These are phyloP conservation scores for Hormaphis cornu DNA, from an alignment of 1,140 invertebrate genomes.

Conservation along the genomic window DNA sequence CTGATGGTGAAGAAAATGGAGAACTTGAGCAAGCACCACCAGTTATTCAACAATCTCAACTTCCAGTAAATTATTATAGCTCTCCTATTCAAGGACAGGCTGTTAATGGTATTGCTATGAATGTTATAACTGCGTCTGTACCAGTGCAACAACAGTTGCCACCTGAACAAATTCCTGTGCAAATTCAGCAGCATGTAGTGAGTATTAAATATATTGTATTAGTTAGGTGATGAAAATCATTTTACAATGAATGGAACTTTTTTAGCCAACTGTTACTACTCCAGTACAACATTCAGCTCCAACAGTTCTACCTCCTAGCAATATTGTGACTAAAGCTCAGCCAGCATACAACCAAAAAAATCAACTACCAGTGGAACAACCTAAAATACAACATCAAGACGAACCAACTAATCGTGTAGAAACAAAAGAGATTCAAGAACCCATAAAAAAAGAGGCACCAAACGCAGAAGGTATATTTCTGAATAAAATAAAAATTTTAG, in stretches of 20 bases:
- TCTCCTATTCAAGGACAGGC: not conserved
- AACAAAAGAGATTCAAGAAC: constrained; percentile 19
- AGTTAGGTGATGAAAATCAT: not conserved
- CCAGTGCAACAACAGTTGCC: constrained; percentile 6
- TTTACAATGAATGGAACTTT: not conserved
- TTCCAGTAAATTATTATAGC: constrained; percentile 26
- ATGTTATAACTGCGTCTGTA: constrained; percentile 8
- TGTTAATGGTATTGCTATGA: constrained; percentile 10
- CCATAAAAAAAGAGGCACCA: not conserved
- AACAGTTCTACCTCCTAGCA: not conserved
- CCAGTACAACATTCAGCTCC: constrained; percentile 9
- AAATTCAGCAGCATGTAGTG: constrained; percentile 26
- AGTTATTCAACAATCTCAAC: constrained; percentile 20
- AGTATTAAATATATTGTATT: not conserved
- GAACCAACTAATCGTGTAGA: constrained; percentile 3
- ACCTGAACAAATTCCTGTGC: constrained; percentile 20
- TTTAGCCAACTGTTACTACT: constrained; percentile 27
- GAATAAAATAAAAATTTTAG: no score
- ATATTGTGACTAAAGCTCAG: constrained; percentile 9
- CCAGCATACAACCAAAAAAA: not conserved
- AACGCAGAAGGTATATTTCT: constrained; percentile 1
- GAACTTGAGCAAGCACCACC: constrained; percentile 38
- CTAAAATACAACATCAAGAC: constrained; percentile 19
- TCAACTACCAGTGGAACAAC: not conserved
- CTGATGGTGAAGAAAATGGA: constrained; percentile 58